Evolutionary conservation across 2,797 vertebrate genomes (phyloP).

Genomic region (Rhadinocentrus ornatus): DNA sequence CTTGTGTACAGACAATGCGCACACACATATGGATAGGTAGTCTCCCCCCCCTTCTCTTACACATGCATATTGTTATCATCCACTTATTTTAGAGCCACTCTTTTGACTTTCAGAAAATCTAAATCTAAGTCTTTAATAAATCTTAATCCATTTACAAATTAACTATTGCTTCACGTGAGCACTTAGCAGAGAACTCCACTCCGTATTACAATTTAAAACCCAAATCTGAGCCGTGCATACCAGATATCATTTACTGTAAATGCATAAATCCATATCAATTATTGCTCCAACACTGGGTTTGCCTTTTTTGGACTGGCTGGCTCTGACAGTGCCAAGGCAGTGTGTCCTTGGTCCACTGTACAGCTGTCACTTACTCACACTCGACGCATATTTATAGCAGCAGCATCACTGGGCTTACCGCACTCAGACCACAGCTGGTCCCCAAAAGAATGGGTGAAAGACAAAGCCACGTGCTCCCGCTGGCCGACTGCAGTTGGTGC

Average conservation of each 20-base stretch:
- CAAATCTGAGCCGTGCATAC: constrained; percentile 3
- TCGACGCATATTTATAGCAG: constrained; percentile 86
- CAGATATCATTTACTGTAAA: constrained; percentile 37
- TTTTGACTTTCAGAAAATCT: constrained; percentile 73
- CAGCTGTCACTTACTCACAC: constrained; percentile 86
- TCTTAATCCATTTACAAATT: constrained; percentile 10
- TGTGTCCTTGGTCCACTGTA: constrained; percentile 82
- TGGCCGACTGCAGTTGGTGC: constrained; percentile 77
- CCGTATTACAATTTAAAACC: constrained; percentile 9
- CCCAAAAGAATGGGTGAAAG: constrained; percentile 82
- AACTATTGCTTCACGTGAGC: background rate
- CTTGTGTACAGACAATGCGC: constrained; percentile 65
- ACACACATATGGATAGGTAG: constrained; percentile 32
- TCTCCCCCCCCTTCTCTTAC: constrained; percentile 31
- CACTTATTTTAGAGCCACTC: constrained; percentile 60
- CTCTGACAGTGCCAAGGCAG: constrained; percentile 73
- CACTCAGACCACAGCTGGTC: constrained; percentile 88
- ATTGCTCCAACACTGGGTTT: constrained; percentile 51
- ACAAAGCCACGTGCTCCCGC: constrained; percentile 85
- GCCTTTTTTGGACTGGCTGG: constrained; percentile 79
- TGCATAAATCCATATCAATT: constrained; percentile 71
- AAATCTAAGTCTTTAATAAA: constrained; percentile 18
- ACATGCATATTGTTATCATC: constrained; percentile 73
- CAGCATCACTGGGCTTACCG: constrained; percentile 79
- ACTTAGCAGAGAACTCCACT: background rate